A percentile compares a stretch with the other conserved stretches of the same genome.
Evolutionary conservation across 2,888 invertebrate species (phyloP).

Genomic region (Spodoptera littoralis): DNA sequence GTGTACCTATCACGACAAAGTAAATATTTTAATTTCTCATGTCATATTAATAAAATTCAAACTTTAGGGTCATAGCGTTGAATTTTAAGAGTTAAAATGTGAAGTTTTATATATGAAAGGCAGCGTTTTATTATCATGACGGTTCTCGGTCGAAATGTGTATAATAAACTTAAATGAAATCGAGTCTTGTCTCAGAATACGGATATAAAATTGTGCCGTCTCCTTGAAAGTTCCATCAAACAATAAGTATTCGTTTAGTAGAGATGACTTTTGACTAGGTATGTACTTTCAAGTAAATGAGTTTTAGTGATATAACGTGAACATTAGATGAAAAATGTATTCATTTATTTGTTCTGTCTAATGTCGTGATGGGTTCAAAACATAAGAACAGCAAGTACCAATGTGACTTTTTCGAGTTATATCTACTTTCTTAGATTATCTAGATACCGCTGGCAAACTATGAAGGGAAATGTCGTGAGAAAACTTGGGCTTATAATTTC

Average conservation of each 20-base stretch:
- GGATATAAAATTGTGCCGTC: constrained; percentile 45
- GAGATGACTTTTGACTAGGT: constrained; percentile 23
- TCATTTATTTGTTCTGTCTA: too few species aligned
- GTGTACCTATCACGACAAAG: constrained; percentile 57
- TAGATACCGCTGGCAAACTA: too few species aligned
- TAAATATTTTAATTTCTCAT: constrained; percentile 61
- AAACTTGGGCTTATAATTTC: too few species aligned
- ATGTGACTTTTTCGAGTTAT: too few species aligned
- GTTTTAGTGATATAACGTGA: too few species aligned
- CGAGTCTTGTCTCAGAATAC: constrained; percentile 33
- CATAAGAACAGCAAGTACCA: too few species aligned
- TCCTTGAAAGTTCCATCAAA: constrained; percentile 44
- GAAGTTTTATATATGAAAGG: constrained; percentile 23
- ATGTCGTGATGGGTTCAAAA: too few species aligned
- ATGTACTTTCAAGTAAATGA: background rate
- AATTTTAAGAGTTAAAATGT: constrained; percentile 30
- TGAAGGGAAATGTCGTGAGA: too few species aligned
- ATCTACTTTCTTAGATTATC: too few species aligned
- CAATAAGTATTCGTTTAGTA: constrained; percentile 53
- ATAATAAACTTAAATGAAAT: constrained; percentile 50
- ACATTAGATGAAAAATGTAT: too few species aligned
- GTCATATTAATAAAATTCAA: constrained; percentile 50
- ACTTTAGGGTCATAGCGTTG: constrained; percentile 19
- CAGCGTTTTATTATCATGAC: constrained; percentile 33
- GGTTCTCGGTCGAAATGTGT: constrained; percentile 13